Percentiles rank a stretch among this genome's conserved stretches.
Evolutionary conservation across 2,888 invertebrate genomes (phyloP).

Genomic region (Imbricaverruca yamaguchii): DNA sequence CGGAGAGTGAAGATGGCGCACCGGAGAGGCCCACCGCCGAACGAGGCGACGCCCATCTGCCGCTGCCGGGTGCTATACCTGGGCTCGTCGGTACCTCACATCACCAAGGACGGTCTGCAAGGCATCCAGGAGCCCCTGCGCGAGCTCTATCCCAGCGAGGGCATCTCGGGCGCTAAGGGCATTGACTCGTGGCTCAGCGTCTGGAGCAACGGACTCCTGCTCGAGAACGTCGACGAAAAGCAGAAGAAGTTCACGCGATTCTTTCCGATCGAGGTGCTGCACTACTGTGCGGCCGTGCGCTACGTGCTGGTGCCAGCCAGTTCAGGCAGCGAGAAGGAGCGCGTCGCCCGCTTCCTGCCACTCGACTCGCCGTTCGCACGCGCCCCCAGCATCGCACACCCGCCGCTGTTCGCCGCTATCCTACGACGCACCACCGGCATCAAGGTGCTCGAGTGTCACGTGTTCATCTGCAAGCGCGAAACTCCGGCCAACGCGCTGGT

Average conservation of each 20-base stretch:
- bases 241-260: constrained; percentile 88
- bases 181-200: constrained; percentile 95
- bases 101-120: constrained; percentile 94
- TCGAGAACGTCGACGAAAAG: constrained; percentile 95
- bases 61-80: constrained; percentile 93
- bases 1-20: constrained; percentile 29
- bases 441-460: constrained; percentile 97
- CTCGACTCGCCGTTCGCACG: constrained; percentile 93
- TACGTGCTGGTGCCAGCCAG: constrained; percentile 63
- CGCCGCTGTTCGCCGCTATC: constrained; percentile 94
- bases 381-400: constrained; percentile 84
- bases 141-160: constrained; percentile 91
- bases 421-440: constrained; percentile 91
- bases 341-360: constrained; percentile 78
- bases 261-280: constrained; percentile 89
- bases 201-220: constrained; percentile 84
- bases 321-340: constrained; percentile 36
- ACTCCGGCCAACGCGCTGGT: constrained; percentile 96
- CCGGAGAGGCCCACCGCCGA: constrained; percentile 29
- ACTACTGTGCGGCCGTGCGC: constrained; percentile 92
- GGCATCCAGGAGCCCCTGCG: constrained; percentile 94
- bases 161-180: constrained; percentile 76
- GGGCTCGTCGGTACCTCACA: constrained; percentile 91
- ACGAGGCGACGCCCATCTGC: constrained; percentile 79
- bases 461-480: constrained; percentile 93